These are phyloP conservation scores for Poecilia velifera DNA, from an alignment of 2,797 vertebrate genomes.

Conservation along the genomic window DNA sequence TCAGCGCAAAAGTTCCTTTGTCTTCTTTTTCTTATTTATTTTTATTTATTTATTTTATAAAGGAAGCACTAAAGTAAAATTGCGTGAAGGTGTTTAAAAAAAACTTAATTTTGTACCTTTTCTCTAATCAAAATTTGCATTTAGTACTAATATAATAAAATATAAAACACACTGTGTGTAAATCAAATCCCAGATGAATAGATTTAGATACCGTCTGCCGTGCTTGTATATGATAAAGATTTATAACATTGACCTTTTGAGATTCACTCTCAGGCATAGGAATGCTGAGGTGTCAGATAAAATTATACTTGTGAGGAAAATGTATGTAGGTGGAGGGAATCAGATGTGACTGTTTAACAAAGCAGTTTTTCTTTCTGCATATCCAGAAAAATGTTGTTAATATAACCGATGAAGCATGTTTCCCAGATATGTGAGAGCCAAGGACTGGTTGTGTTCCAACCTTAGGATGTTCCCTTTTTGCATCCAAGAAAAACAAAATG, in stretches of 20 bases:
- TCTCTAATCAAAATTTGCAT: neutral
- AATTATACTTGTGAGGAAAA: neutral
- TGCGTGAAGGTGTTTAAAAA: neutral
- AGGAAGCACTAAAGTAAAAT: neutral
- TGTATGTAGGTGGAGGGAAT: neutral
- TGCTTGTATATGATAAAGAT: neutral
- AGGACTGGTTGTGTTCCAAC: neutral
- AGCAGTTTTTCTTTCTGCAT: neutral
- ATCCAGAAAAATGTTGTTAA: neutral
- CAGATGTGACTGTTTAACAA: neutral
- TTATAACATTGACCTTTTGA: neutral
- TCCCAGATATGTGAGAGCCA: neutral
- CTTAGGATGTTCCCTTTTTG: neutral
- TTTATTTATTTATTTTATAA: neutral
- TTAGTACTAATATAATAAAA: neutral
- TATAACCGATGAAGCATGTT: neutral
- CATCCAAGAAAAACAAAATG: neutral
- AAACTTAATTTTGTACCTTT: neutral
- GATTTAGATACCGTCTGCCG: neutral
- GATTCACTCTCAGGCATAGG: neutral
- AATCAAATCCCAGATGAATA: neutral
- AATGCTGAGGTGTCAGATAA: slow-evolving; percentile 1
- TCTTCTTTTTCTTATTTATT: neutral
- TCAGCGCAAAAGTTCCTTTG: neutral
- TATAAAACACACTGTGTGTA: neutral